Conservation (phyloP, 2,888 invertebrate genomes). For the Chironomus tentans region DNA sequence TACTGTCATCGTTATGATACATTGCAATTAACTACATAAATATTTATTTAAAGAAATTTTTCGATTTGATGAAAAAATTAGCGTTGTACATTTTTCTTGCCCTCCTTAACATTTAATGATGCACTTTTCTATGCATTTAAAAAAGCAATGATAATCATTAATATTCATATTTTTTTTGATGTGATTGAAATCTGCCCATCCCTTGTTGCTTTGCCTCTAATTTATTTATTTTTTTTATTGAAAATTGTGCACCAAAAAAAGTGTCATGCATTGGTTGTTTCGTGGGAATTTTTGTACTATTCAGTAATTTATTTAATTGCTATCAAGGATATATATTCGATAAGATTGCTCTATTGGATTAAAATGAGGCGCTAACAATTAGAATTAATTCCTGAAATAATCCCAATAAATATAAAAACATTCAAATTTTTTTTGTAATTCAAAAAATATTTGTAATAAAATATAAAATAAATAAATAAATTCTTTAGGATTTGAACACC, state of each 20-base stretch:
- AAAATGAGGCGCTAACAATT: no score
- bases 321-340: no score
- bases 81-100: neutral
- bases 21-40: neutral
- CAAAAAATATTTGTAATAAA: no score
- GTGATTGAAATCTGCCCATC: conserved; percentile 1
- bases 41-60: neutral
- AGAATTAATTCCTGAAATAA: no score
- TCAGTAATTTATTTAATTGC: no score
- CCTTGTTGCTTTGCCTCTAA: conserved; percentile 3
- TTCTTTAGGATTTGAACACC: no score
- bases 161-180: neutral
- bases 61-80: neutral
- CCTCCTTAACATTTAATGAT: neutral
- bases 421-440: no score
- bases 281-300: neutral
- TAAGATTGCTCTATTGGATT: no score
- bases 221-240: no score
- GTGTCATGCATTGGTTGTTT: neutral
- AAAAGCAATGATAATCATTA: neutral
- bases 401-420: no score
- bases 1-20: no score
- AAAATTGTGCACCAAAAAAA: neutral
- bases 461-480: no score
- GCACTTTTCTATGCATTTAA: neutral